phyloP scores from a whole-genome alignment of 2,113 vertebrate genomes.

The Sapajus apella region DNA sequence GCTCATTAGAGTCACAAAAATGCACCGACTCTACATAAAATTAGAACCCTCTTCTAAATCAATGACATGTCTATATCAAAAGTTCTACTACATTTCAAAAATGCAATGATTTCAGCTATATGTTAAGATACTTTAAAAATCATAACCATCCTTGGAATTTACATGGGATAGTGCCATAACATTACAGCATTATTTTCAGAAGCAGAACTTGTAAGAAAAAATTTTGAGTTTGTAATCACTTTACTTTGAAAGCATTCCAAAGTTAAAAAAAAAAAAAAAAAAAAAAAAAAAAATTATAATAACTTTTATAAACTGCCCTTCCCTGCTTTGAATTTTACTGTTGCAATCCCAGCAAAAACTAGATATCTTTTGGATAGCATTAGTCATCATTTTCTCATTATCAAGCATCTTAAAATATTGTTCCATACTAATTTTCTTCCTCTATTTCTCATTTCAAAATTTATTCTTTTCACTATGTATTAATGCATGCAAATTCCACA shows the following conservation, averaged over 20 bases:
- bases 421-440: neutral
- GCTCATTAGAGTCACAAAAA: slow-evolving; percentile 51
- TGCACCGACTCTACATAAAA: neutral
- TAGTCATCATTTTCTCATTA: slow-evolving; percentile 13
- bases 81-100: neutral
- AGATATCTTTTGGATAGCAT: neutral
- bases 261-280: neutral
- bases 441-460: slow-evolving; percentile 1
- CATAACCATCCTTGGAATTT: neutral
- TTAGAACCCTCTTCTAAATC: slow-evolving; percentile 5
- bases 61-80: neutral
- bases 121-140: neutral
- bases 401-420: neutral
- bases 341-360: neutral
- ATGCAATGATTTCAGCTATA: neutral
- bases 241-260: slow-evolving; percentile 18
- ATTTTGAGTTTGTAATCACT: slow-evolving; percentile 18
- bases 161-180: neutral
- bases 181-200: slow-evolving; percentile 2
- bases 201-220: neutral
- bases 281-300: too few species aligned
- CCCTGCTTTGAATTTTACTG: neutral
- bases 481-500: neutral
- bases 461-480: neutral
- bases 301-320: neutral